Base-by-base conservation (phyloP, 2,888 invertebrate genomes). In the Trichogramma evanescens region DNA sequence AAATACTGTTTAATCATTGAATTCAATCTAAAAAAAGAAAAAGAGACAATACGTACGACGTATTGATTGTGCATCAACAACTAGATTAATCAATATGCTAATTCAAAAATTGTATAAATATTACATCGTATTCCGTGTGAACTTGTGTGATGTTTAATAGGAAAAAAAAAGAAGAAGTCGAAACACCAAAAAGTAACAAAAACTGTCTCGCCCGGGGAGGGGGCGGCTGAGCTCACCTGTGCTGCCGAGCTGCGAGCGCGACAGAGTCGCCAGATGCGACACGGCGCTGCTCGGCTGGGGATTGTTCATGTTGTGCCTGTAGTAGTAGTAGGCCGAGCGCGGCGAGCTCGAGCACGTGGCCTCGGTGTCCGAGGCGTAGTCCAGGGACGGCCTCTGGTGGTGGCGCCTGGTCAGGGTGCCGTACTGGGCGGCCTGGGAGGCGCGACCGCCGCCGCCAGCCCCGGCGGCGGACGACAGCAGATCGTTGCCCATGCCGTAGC, bases 361-460 rank as follows among this genome's bases (percentile, higher is more conserved):
- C 81, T 97, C 96, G 0, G 96, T 95, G 74, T 96, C 96, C 54
- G 95, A 95, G 39, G 95, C 95, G 78, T 94, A 94, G 79, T 94
- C 93, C 74, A 95, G 80, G 66, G 89, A 89, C 43, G 83, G 82
- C 69, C 91, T 82, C 13, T 13, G 13, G 13, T 13, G 13, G 70
- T 90, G 88, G 66, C 93, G 84, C 70, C 91, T 83, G 2, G 86
- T 83, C 63, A 90, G 80, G 5, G 89, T 85, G 38, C 80, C 78
- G 67, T 82, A 84, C 76, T 81, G 74, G 13, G 13, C 13, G 13
- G 78, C 83, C 67, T 75, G 82, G 71, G 63, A 79, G 77, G 58
- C 74, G 74, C 4, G 67, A 58, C 4, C 61, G 13, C 3, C 13
- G 54, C 4, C 61, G 13, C 3, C 13, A 53, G 26, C 8, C 38